phyloP scores from a whole-genome alignment of 2,888 invertebrate genomes.

The Clusia tigrina region DNA sequence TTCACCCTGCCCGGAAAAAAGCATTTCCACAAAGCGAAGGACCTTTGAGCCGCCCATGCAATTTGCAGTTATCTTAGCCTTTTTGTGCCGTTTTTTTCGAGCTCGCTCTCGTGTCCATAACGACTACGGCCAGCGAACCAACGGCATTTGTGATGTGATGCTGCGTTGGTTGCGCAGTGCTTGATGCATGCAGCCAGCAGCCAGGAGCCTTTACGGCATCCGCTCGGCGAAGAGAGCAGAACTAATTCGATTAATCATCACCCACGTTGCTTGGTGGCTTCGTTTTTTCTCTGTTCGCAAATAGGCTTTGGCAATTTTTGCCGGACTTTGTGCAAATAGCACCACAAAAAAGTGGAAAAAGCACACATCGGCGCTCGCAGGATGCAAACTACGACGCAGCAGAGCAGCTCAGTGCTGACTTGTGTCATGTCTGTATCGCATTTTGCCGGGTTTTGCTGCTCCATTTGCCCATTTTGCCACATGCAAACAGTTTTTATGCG shows the following conservation, averaged over 20 bases:
- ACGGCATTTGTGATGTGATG: constrained; percentile 18
- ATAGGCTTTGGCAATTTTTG: background rate
- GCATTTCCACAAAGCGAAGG: constrained; percentile 23
- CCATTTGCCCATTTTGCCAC: background rate
- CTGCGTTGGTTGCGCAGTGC: constrained; percentile 20
- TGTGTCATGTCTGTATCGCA: background rate
- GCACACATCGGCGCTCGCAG: background rate
- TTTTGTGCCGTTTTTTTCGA: background rate
- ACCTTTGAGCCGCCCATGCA: constrained; percentile 53
- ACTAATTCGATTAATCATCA: constrained; percentile 25
- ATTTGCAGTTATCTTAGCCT: constrained; percentile 52
- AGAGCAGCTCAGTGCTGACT: background rate
- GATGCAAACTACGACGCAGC: background rate
- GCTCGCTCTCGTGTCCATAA: background rate
- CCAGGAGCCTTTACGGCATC: background rate
- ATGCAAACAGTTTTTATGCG: background rate
- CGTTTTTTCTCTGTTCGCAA: background rate
- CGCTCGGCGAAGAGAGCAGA: constrained; percentile 12
- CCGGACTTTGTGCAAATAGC: background rate
- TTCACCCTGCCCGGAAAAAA: constrained; percentile 21
- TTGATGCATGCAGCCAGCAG: constrained; percentile 5
- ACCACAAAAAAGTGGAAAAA: background rate
- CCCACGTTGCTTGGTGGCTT: background rate
- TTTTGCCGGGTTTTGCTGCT: background rate
- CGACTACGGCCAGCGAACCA: background rate